Base-by-base conservation (phyloP, 2,888 invertebrate genomes). In the Heliconius erato region DNA sequence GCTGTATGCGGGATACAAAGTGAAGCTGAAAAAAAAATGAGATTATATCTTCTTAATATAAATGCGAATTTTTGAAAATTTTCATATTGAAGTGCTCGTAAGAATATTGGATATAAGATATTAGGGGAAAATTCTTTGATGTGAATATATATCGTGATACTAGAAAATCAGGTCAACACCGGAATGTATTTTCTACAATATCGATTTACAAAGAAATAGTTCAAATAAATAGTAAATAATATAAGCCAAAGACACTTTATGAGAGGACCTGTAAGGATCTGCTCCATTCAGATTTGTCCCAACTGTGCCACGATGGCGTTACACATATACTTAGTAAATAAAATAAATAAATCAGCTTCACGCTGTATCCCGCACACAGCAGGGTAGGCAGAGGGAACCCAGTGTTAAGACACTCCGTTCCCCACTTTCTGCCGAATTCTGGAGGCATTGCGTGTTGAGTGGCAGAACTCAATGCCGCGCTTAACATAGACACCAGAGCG, bases 61-160 rank as follows among this genome's bases (percentile, higher is more conserved):
- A 79, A n/a, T 40, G 14, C 72, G 44, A 49, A n/a, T 49, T 74
- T 79, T 23, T 74, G 19, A 74, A 80, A 74, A 67, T n/a, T 67
- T 32, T 40, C 65, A n/a, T 32, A 74, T 28, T 1, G 44, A 80
- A 67, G 28, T 78, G 19, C 28, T 74, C 59, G 59, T 81, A 35
- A 74, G 65, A 71, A 79, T 77, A 83, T 81, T 81, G 49, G 74
- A 81, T 79, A 69, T 59, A 79, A 71, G 79, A 79, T 80, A 80
- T 79, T 69, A n/a, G 63, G 65, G 78, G 28, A 69, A 65, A 79
- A 79, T 65, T 81, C 74, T 83, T 81, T 79, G 74, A 79, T 74
- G 78, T 68, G 78, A 77, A 81, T 81, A 69, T 76, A 28, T 49
- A 72, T 59, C 40, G 40, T 71, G 79, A 81, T 69, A 79, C 65